Conservation (phyloP, 2,888 invertebrate genomes). For the Drosophila putrida region DNA sequence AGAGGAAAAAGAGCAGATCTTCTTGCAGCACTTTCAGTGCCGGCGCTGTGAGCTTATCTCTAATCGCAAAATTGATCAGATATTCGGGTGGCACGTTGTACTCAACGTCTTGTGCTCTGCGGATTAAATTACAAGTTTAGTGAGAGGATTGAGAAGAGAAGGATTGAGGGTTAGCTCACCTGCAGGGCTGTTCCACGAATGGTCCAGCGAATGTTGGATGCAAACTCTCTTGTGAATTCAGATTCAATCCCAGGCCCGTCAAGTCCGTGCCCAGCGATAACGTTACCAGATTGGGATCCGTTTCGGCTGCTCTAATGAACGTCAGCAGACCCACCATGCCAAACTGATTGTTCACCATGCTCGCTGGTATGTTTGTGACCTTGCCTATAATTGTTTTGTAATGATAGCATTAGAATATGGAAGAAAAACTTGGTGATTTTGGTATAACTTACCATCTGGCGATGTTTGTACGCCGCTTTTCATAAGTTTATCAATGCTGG, state of each 20-base stretch:
- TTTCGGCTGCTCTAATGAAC: conserved; percentile 98
- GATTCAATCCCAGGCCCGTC: conserved; percentile 98
- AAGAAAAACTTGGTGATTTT: background rate
- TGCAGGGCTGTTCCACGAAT: conserved; percentile 98
- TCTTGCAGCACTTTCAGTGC: conserved; percentile 99
- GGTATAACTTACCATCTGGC: conserved; percentile 91
- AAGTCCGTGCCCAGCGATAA: conserved; percentile 99
- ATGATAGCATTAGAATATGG: background rate
- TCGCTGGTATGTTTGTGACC: conserved; percentile 98
- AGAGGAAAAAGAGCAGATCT: conserved; percentile 99
- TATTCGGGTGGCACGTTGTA: conserved; percentile 99
- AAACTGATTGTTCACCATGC: conserved; percentile 99
- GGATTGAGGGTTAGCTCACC: conserved; percentile 76
- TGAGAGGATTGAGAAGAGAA: background rate
- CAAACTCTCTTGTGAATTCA: conserved; percentile 98
- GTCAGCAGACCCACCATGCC: conserved; percentile 99
- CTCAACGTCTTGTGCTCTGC: conserved; percentile 98
- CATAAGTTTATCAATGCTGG: conserved; percentile 86
- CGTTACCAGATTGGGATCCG: conserved; percentile 98
- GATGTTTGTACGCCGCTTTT: conserved; percentile 97
- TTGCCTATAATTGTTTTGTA: conserved; percentile 88
- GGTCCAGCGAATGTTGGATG: conserved; percentile 99
- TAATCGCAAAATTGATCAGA: conserved; percentile 98
- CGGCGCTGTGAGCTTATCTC: conserved; percentile 97
- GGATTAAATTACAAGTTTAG: background rate